Evolutionary conservation across 2,113 vertebrate genomes (phyloP).

Genomic region (Antigone vipio): DNA sequence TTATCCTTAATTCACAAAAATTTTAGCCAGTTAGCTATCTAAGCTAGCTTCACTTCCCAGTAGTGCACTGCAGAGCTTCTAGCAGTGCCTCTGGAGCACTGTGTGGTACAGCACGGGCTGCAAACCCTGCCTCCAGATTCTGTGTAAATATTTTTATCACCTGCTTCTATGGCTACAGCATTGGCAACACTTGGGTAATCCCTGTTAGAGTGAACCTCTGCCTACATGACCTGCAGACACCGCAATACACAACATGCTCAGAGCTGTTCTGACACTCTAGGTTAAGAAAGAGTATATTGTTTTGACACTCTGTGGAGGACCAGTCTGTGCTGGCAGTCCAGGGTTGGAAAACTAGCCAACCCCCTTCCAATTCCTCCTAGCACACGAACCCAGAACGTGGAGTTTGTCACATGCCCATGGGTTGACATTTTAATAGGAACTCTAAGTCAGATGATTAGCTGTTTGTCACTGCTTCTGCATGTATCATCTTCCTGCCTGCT

Average conservation of each 20-base stretch:
- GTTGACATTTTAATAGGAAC: background rate
- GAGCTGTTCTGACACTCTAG: background rate
- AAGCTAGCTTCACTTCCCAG: background rate
- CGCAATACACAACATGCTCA: background rate
- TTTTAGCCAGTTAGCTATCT: background rate
- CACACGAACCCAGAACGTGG: background rate
- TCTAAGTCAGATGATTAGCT: conserved; percentile 15
- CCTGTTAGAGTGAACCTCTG: background rate
- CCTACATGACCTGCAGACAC: background rate
- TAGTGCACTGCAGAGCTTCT: background rate
- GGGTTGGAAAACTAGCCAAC: background rate
- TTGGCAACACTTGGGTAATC: background rate
- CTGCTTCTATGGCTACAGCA: background rate
- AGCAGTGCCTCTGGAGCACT: background rate
- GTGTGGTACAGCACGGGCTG: background rate
- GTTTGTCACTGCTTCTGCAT: background rate
- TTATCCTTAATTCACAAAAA: background rate
- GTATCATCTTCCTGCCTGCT: conserved; percentile 53
- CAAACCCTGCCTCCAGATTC: background rate
- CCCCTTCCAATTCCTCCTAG: background rate
- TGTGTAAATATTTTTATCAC: background rate
- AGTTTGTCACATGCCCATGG: conserved; percentile 11
- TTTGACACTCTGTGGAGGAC: background rate
- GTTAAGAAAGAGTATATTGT: background rate
- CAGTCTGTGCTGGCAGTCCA: background rate